Evolutionary conservation across 2,113 vertebrate species (phyloP).

Genomic region (Ginglymostoma cirratum): DNA sequence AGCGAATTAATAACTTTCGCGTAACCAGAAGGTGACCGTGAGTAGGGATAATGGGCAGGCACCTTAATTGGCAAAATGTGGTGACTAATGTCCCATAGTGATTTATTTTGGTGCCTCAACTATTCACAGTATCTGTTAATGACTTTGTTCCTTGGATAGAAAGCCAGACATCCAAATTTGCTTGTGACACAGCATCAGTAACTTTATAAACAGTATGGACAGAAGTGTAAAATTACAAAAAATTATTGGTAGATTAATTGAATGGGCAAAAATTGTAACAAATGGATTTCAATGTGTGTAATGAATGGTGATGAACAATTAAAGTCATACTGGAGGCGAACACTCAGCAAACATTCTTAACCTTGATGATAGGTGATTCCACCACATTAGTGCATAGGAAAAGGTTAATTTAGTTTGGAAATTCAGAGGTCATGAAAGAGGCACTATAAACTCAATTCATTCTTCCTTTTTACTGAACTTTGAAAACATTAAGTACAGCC

Average conservation of each 20-base stretch:
- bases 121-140: neutral
- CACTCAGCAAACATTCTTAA: too few relatives aligned
- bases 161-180: neutral
- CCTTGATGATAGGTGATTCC: too few relatives aligned
- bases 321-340: too few relatives aligned
- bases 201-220: neutral
- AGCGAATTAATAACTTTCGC: neutral
- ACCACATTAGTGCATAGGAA: too few relatives aligned
- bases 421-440: neutral
- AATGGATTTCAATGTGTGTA: neutral
- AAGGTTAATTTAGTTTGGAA: neutral
- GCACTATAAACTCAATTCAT: neutral
- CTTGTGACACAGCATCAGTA: neutral
- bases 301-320: neutral
- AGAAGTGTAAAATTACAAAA: neutral
- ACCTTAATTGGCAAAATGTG: too few relatives aligned
- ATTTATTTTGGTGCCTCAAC: neutral
- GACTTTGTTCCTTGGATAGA: neutral
- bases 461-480: neutral
- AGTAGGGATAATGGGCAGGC: neutral
- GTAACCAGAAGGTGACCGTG: neutral
- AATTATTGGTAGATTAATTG: too few relatives aligned
- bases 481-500: neutral
- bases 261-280: neutral
- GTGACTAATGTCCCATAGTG: neutral